Percentiles rank a stretch among this genome's conserved stretches.
Evolutionary conservation across 2,113 vertebrate genomes (phyloP).

Genomic region (Cervus canadensis): DNA sequence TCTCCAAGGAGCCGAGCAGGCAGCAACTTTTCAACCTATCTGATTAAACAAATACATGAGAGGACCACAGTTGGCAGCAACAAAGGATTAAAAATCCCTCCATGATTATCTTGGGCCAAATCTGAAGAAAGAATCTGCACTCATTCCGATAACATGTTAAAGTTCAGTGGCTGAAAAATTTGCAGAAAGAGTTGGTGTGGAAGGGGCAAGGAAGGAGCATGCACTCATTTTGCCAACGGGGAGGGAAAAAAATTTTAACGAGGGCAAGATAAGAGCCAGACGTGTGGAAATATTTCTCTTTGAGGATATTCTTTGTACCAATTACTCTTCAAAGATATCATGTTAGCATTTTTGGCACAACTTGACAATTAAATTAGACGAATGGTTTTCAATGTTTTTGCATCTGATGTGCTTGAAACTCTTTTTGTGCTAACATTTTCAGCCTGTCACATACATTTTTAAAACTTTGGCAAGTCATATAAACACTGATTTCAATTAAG

Average conservation of each 20-base stretch:
- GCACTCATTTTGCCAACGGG: conserved; percentile 47
- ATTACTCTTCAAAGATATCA: conserved; percentile 84
- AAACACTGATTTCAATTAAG: conserved; percentile 76
- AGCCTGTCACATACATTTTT: conserved; percentile 70
- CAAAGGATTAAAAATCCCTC: conserved; percentile 79
- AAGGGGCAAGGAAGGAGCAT: not conserved
- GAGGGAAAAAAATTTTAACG: conserved; percentile 72
- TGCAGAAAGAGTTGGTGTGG: conserved; percentile 59
- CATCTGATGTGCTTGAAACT: conserved; percentile 73
- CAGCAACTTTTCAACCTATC: conserved; percentile 55
- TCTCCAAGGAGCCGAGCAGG: conserved; percentile 73
- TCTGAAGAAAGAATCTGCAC: conserved; percentile 86
- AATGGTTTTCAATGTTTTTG: conserved; percentile 80
- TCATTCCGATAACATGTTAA: conserved; percentile 81
- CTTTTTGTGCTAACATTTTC: conserved; percentile 69
- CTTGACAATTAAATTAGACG: conserved; percentile 81
- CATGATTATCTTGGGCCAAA: conserved; percentile 80
- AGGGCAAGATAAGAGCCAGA: conserved; percentile 81
- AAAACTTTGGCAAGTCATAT: conserved; percentile 69
- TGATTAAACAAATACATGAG: conserved; percentile 64
- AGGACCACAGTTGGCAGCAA: conserved; percentile 63
- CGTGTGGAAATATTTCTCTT: conserved; percentile 82
- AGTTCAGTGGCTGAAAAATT: conserved; percentile 76
- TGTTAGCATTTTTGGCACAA: conserved; percentile 80
- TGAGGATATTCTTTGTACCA: conserved; percentile 82